phyloP scores from a whole-genome alignment of 2,113 vertebrate species.

The Bos indicus region DNA sequence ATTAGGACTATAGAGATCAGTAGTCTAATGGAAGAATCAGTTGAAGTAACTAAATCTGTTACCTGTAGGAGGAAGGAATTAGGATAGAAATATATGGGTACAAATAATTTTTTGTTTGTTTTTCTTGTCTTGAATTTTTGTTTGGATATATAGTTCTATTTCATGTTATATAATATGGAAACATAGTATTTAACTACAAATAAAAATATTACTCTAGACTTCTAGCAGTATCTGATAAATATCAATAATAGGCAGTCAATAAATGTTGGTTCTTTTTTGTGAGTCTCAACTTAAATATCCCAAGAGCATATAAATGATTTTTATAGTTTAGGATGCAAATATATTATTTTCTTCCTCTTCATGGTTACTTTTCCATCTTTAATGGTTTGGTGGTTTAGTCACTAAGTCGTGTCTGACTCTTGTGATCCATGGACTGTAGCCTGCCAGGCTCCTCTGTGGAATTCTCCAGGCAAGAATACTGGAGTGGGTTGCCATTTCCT shows the following conservation, averaged over 20 bases:
- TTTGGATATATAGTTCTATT: neutral
- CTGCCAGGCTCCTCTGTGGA: neutral
- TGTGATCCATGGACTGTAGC: neutral
- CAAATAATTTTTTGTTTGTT: neutral
- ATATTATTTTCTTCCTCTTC: neutral
- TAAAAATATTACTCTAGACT: neutral
- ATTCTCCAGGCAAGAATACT: neutral
- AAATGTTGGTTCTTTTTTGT: neutral
- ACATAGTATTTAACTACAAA: neutral
- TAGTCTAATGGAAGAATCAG: neutral
- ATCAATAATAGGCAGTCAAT: neutral
- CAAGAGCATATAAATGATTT: rapidly evolving
- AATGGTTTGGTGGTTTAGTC: neutral
- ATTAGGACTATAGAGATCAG: neutral
- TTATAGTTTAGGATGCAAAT: neutral
- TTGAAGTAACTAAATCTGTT: neutral
- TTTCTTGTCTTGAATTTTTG: neutral
- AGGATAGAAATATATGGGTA: neutral
- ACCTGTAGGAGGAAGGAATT: neutral
- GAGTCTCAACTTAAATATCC: neutral
- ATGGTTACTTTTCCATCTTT: neutral
- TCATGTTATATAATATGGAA: neutral
- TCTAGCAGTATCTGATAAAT: neutral
- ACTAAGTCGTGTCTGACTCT: neutral
- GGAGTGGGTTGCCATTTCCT: neutral